Conservation (phyloP, 2,797 vertebrate genomes). For the Pantherophis alleghaniensis region DNA sequence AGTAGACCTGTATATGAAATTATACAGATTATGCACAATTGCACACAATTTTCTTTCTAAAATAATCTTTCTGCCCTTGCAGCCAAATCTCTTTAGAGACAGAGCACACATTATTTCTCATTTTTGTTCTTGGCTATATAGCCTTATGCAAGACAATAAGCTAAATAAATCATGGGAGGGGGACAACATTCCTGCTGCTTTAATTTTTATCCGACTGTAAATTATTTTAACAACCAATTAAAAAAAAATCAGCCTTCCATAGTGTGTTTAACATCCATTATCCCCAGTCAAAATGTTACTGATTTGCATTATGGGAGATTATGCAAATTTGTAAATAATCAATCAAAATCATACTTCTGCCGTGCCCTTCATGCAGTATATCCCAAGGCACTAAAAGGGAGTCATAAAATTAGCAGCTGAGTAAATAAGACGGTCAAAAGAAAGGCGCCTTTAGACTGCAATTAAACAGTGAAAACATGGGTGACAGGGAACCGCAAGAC, state of each 20-base stretch:
- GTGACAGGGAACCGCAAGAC: background rate
- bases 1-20: background rate
- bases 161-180: background rate
- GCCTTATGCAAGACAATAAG: conserved; percentile 9
- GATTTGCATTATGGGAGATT: conserved; percentile 49
- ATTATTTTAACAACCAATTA: conserved; percentile 56
- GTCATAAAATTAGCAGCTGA: conserved; percentile 60
- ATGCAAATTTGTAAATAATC: conserved; percentile 51
- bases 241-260: conserved; percentile 40
- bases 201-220: conserved; percentile 47
- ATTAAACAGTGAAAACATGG: conserved; percentile 33
- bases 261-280: conserved; percentile 57
- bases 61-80: background rate
- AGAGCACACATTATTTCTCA: background rate
- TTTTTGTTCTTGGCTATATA: background rate
- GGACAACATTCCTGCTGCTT: conserved; percentile 45
- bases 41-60: background rate
- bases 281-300: conserved; percentile 53
- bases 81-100: background rate
- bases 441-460: conserved; percentile 35
- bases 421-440: conserved; percentile 50
- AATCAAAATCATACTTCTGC: conserved; percentile 47
- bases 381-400: conserved; percentile 38
- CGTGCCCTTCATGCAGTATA: conserved; percentile 40
- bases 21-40: background rate